Percentiles rank a stretch among this genome's conserved stretches.
phyloP scores from a whole-genome alignment of 92 coral and sea anemone genomes.

The Bergia puertoricense region DNA sequence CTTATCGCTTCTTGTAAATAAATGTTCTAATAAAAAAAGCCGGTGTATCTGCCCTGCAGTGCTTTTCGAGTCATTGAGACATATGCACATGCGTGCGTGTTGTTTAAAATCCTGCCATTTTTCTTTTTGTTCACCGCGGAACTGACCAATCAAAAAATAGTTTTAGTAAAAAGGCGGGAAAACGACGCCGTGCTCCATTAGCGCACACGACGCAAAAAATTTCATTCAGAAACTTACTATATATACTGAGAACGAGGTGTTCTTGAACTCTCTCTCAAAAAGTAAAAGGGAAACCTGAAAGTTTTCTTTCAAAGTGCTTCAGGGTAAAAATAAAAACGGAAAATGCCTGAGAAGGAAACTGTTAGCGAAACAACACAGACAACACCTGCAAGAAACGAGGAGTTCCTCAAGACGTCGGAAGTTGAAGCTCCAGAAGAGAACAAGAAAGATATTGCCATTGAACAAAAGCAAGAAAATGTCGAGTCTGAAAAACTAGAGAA shows the following conservation, averaged over 20 bases:
- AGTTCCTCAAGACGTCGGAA: neutral
- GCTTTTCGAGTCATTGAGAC: too few relatives aligned
- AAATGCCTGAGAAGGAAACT: constrained; percentile 47
- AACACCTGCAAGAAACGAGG: constrained; percentile 6
- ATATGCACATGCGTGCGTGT: too few relatives aligned
- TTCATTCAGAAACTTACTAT: neutral
- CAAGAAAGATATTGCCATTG: constrained; percentile 8
- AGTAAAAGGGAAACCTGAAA: neutral
- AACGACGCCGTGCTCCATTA: neutral
- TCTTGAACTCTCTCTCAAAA: neutral
- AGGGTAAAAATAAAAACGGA: neutral
- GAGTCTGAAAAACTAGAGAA: constrained; percentile 58
- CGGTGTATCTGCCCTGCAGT: too few relatives aligned
- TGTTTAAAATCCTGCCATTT: constrained; percentile 10
- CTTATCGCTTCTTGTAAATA: too few relatives aligned
- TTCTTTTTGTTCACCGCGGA: neutral
- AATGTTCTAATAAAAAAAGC: too few relatives aligned
- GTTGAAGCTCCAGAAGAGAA: neutral
- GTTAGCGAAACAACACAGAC: constrained; percentile 43
- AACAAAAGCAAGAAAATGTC: constrained; percentile 26
- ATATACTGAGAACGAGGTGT: neutral
- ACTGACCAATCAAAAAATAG: constrained; percentile 24
- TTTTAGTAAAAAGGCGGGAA: constrained; percentile 16
- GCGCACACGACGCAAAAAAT: neutral
- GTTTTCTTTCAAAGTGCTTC: neutral